Conservation (phyloP, 2,888 invertebrate genomes). For the Ptychoptera contaminata region DNA sequence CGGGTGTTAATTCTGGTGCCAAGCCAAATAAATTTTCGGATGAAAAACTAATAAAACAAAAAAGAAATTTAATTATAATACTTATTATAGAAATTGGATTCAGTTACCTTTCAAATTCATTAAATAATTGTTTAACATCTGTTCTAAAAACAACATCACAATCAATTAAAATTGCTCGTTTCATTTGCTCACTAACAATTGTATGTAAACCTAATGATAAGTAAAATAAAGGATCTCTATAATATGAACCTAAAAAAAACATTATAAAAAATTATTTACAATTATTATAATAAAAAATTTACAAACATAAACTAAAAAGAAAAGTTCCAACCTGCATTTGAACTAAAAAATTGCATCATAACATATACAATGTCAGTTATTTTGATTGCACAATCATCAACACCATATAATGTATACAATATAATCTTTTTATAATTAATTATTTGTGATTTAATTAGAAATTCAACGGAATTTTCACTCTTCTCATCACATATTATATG, state of each 20-base stretch:
- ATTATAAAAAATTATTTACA: not conserved
- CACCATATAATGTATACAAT: constrained; percentile 40
- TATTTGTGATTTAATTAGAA: constrained; percentile 30
- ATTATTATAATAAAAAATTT: not conserved
- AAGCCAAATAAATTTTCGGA: constrained; percentile 49
- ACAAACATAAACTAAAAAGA: constrained; percentile 17
- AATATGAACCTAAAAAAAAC: constrained; percentile 45
- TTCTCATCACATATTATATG: constrained; percentile 45
- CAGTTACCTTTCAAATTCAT: constrained; percentile 42
- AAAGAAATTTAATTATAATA: no score
- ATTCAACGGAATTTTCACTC: constrained; percentile 38
- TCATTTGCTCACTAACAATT: constrained; percentile 43
- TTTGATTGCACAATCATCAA: constrained; percentile 39
- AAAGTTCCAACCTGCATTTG: constrained; percentile 37
- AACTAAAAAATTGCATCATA: constrained; percentile 56
- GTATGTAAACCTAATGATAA: constrained; percentile 56
- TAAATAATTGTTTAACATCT: constrained; percentile 47
- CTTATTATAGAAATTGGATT: no score
- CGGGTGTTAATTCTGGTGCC: constrained; percentile 59
- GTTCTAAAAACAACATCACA: constrained; percentile 58
- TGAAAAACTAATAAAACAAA: constrained; percentile 35
- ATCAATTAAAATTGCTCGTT: constrained; percentile 53
- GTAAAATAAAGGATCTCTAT: constrained; percentile 64
- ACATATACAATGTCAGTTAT: constrained; percentile 45
- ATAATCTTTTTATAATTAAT: constrained; percentile 31